phyloP scores from a whole-genome alignment of 2,888 invertebrate genomes.

The Acrobasis suavella region DNA sequence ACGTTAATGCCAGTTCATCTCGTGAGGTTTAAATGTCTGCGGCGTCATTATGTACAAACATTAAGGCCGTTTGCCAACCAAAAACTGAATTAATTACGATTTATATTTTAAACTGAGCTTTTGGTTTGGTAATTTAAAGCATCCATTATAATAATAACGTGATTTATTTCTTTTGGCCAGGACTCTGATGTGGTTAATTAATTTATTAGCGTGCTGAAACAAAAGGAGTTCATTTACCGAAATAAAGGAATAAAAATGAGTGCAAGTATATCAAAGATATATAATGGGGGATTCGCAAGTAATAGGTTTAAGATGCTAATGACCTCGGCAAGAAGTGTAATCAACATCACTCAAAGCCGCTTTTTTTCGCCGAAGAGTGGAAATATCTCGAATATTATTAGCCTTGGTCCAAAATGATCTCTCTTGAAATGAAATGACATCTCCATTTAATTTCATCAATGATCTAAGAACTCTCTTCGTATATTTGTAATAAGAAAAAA shows the following conservation, averaged over 20 bases:
- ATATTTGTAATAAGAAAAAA: neutral
- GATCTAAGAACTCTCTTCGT: slow-evolving; percentile 19
- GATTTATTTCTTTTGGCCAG: slow-evolving; percentile 10
- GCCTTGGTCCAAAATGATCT: slow-evolving; percentile 30
- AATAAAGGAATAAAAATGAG: slow-evolving; percentile 13
- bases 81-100: slow-evolving; percentile 15
- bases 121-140: slow-evolving; percentile 8
- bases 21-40: slow-evolving; percentile 14
- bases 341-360: slow-evolving; percentile 36
- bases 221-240: neutral
- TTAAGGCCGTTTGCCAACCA: neutral
- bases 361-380: slow-evolving; percentile 32
- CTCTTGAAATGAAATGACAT: slow-evolving; percentile 33
- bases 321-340: slow-evolving; percentile 32
- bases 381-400: slow-evolving; percentile 36
- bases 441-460: slow-evolving; percentile 29
- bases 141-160: slow-evolving; percentile 13
- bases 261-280: slow-evolving; percentile 19
- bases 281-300: slow-evolving; percentile 25
- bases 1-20: slow-evolving; percentile 15
- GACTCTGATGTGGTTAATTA: slow-evolving; percentile 8
- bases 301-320: slow-evolving; percentile 35
- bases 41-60: slow-evolving; percentile 4
- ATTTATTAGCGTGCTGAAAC: slow-evolving; percentile 6
- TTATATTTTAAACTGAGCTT: slow-evolving; percentile 16